These are phyloP conservation scores for Eudasyphora cyanicolor DNA, from an alignment of 2,888 invertebrate genomes.

Conservation along the genomic window DNA sequence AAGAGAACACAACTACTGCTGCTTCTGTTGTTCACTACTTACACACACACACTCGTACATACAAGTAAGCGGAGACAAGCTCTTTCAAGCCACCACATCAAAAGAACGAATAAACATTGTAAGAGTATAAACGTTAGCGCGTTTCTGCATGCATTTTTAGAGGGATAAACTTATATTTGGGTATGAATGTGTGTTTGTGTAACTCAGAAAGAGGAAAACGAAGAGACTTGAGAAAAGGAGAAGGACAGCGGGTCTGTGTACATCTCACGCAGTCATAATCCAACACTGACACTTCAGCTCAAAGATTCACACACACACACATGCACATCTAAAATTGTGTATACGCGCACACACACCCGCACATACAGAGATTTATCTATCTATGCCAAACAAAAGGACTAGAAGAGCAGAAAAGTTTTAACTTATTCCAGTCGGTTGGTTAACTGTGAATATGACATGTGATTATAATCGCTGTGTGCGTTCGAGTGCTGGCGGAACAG, in stretches of 20 bases:
- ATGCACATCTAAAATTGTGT: background rate
- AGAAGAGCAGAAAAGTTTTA: slow-evolving; percentile 47
- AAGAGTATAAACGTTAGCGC: background rate
- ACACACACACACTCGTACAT: slow-evolving; percentile 14
- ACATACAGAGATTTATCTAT: background rate
- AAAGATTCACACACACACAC: background rate
- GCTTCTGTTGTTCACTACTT: background rate
- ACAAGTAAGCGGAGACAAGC: background rate
- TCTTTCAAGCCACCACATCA: slow-evolving; percentile 32
- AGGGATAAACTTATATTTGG: background rate
- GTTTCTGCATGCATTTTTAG: too few species aligned
- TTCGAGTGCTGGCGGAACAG: too few species aligned
- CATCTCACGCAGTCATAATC: background rate
- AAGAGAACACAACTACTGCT: background rate
- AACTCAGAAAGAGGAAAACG: background rate
- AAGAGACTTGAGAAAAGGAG: background rate
- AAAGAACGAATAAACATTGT: background rate
- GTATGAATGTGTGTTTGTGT: background rate
- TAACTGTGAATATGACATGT: slow-evolving; percentile 52
- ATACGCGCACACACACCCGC: background rate
- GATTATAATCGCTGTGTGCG: slow-evolving; percentile 32
- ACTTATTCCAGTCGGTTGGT: slow-evolving; percentile 62
- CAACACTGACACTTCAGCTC: background rate
- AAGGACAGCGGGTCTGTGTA: background rate
- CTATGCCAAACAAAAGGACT: background rate